A percentile compares a stretch with the other conserved stretches of the same genome.
Conservation (phyloP, 2,113 vertebrate genomes). For the Lipotes vexillifer region DNA sequence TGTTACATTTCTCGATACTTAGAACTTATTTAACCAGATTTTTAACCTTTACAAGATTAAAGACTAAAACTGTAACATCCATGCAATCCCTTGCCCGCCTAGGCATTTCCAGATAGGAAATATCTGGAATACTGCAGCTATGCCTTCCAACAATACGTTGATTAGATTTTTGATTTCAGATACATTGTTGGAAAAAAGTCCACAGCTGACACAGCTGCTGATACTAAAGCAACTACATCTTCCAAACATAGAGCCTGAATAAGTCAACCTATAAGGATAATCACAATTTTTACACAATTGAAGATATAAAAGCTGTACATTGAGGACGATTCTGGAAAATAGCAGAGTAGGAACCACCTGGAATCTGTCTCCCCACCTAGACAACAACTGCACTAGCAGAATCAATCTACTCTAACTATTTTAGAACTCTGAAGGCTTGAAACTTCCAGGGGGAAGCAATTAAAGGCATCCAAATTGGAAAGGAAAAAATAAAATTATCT, state of each 20-base stretch:
- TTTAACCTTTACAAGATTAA: constrained; percentile 22
- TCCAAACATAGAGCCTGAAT: background rate
- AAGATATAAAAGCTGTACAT: background rate
- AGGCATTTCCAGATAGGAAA: background rate
- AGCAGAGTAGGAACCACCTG: background rate
- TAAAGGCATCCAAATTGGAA: background rate
- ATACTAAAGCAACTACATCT: background rate
- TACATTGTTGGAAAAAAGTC: background rate
- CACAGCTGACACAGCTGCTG: background rate
- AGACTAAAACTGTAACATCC: background rate
- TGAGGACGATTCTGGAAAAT: background rate
- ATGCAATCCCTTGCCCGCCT: background rate
- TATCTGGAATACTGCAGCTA: background rate
- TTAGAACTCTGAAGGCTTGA: background rate
- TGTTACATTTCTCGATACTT: background rate
- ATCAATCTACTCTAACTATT: background rate
- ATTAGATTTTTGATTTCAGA: background rate
- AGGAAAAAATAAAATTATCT: background rate
- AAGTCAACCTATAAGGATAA: background rate
- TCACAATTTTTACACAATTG: background rate
- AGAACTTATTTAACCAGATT: background rate
- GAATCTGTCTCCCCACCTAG: background rate
- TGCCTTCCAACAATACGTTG: background rate
- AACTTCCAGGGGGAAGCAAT: background rate
- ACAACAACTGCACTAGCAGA: background rate